Percentiles rank a stretch among this genome's conserved stretches.
Evolutionary conservation across 92 coral and sea anemone genomes (phyloP).

Genomic region (Paramuricea clavata): DNA sequence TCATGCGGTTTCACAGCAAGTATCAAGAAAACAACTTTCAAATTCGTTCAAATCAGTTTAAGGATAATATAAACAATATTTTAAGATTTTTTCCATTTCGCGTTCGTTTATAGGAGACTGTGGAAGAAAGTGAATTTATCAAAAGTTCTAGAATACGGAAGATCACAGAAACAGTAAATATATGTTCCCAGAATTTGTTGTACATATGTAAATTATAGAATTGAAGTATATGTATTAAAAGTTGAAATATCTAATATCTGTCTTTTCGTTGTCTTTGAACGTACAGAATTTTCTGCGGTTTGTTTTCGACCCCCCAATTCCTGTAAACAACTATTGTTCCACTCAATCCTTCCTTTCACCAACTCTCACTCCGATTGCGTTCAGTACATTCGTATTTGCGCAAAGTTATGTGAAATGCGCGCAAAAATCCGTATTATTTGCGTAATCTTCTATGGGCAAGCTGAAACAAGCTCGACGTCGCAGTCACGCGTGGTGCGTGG

Average conservation of each 20-base stretch:
- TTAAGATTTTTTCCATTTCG: background rate
- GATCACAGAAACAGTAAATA: background rate
- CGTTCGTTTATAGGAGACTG: slow-evolving; percentile 62
- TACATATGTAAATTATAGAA: background rate
- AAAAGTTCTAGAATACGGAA: slow-evolving; percentile 60
- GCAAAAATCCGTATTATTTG: background rate
- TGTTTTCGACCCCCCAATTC: too few species aligned
- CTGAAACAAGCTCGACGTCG: background rate
- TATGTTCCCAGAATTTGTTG: background rate
- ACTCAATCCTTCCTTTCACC: too few species aligned
- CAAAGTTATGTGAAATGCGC: background rate
- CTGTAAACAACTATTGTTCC: too few species aligned
- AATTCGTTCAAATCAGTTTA: too few species aligned
- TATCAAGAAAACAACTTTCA: too few species aligned
- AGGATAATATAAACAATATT: background rate
- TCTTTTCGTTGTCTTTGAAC: too few species aligned
- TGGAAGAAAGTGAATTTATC: slow-evolving; percentile 79
- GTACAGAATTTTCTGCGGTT: too few species aligned
- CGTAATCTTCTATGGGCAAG: background rate
- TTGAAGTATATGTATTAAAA: background rate
- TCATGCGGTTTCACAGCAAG: too few species aligned
- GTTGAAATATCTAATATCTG: too few species aligned
- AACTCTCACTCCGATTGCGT: too few species aligned
- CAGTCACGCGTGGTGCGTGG: slow-evolving; percentile 1
- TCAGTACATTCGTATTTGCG: background rate